Conservation (phyloP, 2,888 invertebrate species). For the Drosophila neotestacea region DNA sequence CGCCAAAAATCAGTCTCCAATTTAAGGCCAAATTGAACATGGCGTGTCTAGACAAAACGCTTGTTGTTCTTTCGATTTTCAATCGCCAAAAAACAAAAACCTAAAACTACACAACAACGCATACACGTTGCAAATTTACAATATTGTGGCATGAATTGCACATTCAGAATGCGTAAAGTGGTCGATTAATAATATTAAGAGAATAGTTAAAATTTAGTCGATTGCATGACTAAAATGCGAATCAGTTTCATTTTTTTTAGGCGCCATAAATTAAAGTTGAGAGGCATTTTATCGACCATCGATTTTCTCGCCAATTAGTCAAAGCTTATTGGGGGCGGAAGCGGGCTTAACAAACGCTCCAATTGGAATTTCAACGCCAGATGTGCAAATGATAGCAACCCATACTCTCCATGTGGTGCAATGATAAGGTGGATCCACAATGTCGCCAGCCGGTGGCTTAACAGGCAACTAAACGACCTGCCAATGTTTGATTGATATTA, state of each 20-base stretch:
- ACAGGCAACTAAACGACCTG: slow-evolving; percentile 57
- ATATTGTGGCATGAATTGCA: slow-evolving; percentile 63
- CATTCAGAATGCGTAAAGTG: slow-evolving; percentile 65
- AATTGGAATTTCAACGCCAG: slow-evolving; percentile 58
- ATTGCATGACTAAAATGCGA: slow-evolving; percentile 42
- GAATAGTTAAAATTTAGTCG: slow-evolving; percentile 62
- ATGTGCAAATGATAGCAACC: slow-evolving; percentile 62
- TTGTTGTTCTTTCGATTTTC: slow-evolving; percentile 65
- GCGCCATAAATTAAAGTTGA: slow-evolving; percentile 49
- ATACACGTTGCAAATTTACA: slow-evolving; percentile 34
- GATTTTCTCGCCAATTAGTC: slow-evolving; percentile 75
- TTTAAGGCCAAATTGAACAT: slow-evolving; percentile 70
- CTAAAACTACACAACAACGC: slow-evolving; percentile 3
- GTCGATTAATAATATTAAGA: slow-evolving; percentile 68
- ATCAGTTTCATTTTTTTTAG: slow-evolving; percentile 21
- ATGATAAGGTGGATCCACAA: slow-evolving; percentile 62
- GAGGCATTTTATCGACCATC: slow-evolving; percentile 36
- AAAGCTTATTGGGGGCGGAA: slow-evolving; percentile 65
- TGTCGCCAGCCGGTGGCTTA: slow-evolving; percentile 62
- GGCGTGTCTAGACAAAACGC: slow-evolving; percentile 72
- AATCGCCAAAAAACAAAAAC: slow-evolving; percentile 11
- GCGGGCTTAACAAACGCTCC: slow-evolving; percentile 50
- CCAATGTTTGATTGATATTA: slow-evolving; percentile 68
- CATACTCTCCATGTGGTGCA: slow-evolving; percentile 14
- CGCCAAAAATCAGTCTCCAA: slow-evolving; percentile 25